A percentile compares a stretch with the other conserved stretches of the same genome.
phyloP scores from a whole-genome alignment of 2,888 invertebrate species.

The Panopea generosa region DNA sequence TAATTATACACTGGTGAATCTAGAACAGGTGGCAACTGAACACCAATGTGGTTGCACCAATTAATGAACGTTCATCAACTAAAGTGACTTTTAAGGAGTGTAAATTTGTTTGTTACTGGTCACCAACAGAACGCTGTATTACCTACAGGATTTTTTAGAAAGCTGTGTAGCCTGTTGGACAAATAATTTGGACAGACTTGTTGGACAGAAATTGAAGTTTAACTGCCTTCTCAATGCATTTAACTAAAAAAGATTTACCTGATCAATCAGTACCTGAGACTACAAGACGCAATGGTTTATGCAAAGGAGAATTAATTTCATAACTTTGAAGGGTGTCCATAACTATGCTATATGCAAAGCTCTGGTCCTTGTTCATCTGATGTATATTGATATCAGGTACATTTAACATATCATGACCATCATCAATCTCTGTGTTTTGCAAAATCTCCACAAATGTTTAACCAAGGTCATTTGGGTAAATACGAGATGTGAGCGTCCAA shows the following conservation, averaged over 20 bases:
- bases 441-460: no score
- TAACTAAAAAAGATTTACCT: constrained; percentile 43
- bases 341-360: constrained; percentile 34
- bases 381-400: constrained; percentile 16
- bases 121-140: constrained; percentile 44
- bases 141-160: constrained; percentile 60
- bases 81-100: constrained; percentile 45
- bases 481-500: not conserved
- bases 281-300: constrained; percentile 34
- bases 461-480: not conserved
- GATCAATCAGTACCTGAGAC: constrained; percentile 47
- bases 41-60: constrained; percentile 32
- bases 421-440: no score
- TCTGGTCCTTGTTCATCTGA: constrained; percentile 14
- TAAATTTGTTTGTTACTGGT: constrained; percentile 52
- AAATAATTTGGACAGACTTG: constrained; percentile 40
- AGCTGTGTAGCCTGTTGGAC: constrained; percentile 53
- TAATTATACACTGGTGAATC: constrained; percentile 24
- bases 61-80: constrained; percentile 62
- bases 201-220: constrained; percentile 11
- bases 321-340: constrained; percentile 26
- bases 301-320: not conserved
- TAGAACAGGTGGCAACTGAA: constrained; percentile 43
- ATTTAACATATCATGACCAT: not conserved
- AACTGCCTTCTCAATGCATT: constrained; percentile 32